These are phyloP conservation scores for Drosophila setifemur DNA, from an alignment of 1,140 invertebrate genomes.

Conservation along the genomic window DNA sequence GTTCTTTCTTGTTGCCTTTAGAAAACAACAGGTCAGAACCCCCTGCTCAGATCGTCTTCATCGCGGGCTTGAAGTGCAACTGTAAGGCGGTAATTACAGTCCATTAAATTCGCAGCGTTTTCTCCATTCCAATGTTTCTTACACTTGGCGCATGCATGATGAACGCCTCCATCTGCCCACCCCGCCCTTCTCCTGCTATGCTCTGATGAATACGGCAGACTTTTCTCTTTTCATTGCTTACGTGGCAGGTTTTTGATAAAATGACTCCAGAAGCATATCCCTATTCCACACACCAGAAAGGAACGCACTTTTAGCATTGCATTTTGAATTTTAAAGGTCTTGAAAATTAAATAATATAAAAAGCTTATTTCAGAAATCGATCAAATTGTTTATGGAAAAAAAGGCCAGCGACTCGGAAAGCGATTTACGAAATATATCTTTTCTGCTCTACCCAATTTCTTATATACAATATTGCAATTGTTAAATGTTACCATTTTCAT, in stretches of 20 bases:
- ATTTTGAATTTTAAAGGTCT: too few species aligned
- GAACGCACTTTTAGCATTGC: too few species aligned
- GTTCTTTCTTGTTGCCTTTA: too few species aligned
- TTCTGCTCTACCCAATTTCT: too few species aligned
- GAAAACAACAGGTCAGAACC: slow-evolving; percentile 25
- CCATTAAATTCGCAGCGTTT: slow-evolving; percentile 58
- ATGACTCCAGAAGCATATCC: slow-evolving; percentile 19
- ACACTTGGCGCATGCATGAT: slow-evolving; percentile 63
- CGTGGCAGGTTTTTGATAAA: slow-evolving; percentile 40
- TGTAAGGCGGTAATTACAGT: slow-evolving; percentile 56
- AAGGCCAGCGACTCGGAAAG: too few species aligned
- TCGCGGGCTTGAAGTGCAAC: not conserved
- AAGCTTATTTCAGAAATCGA: too few species aligned
- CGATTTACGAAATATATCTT: too few species aligned
- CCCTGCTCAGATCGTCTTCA: not conserved
- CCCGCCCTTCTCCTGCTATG: slow-evolving; percentile 1
- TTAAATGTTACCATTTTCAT: too few species aligned
- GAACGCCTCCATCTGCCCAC: slow-evolving; percentile 53
- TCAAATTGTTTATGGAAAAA: too few species aligned
- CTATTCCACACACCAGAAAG: too few species aligned
- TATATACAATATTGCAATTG: too few species aligned
- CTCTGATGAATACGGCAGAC: slow-evolving; percentile 48
- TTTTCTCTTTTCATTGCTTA: slow-evolving; percentile 22
- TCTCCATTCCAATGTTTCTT: slow-evolving; percentile 26
- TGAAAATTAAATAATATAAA: too few species aligned